Base-by-base conservation (phyloP, 2,113 vertebrate species). In the Rhinichthys klamathensis region DNA sequence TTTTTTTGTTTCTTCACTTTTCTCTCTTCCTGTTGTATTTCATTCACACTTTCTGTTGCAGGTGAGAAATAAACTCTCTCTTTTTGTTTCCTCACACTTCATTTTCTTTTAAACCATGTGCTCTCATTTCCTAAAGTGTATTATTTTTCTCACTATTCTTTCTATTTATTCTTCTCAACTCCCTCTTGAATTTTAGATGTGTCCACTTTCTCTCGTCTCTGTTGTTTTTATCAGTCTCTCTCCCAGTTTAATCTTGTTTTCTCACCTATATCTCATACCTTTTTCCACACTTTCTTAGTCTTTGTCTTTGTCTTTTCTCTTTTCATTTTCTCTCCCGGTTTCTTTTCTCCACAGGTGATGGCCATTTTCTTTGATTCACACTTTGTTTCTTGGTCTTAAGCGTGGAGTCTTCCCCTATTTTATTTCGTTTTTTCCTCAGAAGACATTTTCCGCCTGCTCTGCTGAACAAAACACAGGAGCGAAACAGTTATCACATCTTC, bases 181-280 rank as follows among this genome's bases (percentile, higher is more conserved):
- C 81, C 74, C 81, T 32, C 75, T 49, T 81, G 61, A 81, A 32
- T 67, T 74, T 61, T 44, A n/a, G 67, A 21, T n/a, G 76, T 61
- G 54, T 76, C 56, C 51, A 15, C 3, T 27, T 32, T 80, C 27
- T 78, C 49, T 60, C 70, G 15, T 74, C 49, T 51, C 35, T 76
- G 79, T 56, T 56, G 54, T 56, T 61, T 44, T 49, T 81, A 46
- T 60, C n/a, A 67, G 21, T 76, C 30, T 46, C 30, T 46, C 49
- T 70, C 76, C 77, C 67, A 32, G 21, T 75, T 69, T 69, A 84
- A 84, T 85, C 80, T 85, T n/a, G 61, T 84, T 76, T 87, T 56
- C 35, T 58, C 56, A 35, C 60, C 16, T 58, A 32, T 80, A 85
- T 80, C 35, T 65, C 46, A 27, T 38, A 12, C 83, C 38, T 85